Base-by-base conservation (phyloP, 1,140 invertebrate species). In the Pissodes strobi region DNA sequence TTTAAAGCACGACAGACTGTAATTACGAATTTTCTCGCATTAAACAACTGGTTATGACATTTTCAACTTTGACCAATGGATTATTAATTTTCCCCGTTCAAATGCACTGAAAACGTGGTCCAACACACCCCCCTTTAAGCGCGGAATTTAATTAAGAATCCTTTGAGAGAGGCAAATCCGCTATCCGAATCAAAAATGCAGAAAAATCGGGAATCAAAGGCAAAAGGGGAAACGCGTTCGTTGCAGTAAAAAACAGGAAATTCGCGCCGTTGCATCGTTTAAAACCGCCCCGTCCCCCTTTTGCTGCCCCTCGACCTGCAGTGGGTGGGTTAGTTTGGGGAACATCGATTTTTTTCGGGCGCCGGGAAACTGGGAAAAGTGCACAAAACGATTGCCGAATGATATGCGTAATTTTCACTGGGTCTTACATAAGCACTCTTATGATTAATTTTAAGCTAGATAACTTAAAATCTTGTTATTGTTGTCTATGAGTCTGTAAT, bases 211-310 rank as follows among this genome's bases (percentile, higher is more conserved):
- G 21, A 48, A 48, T 48, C 45, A 48, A 48, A 48, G 45, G 45
- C 13, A 23, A 23, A 48, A 23, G 17, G 13, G 45, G 10, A 18
- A 13, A 48, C 45, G 15, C 45, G 21, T 48, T 48, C 45, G 45
- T 18, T 48, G 45, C 45, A 48, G 45, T 18, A 48, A 48, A 48
- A 48, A 48, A 48, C 45, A 9, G 45, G 45, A 48, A 48, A 48
- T 48, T 48, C 45, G 45, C 45, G 45, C 45, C 45, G 45, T 48
- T 48, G 45, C 45, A 48, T 48, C 45, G 45, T 18, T 48, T 23
- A 48, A 48, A 48, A 18, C 45, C 45, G 21, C 45, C n/a, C 38
- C n/a, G 4, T 41, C n/a, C n/a, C 30, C 30, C 30, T n/a, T 34
- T 34, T n/a, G n/a, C 30, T n/a, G 6, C 30, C 30, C n/a, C 30